Conservation (phyloP, 2,113 vertebrate species). For the Serinus canaria region DNA sequence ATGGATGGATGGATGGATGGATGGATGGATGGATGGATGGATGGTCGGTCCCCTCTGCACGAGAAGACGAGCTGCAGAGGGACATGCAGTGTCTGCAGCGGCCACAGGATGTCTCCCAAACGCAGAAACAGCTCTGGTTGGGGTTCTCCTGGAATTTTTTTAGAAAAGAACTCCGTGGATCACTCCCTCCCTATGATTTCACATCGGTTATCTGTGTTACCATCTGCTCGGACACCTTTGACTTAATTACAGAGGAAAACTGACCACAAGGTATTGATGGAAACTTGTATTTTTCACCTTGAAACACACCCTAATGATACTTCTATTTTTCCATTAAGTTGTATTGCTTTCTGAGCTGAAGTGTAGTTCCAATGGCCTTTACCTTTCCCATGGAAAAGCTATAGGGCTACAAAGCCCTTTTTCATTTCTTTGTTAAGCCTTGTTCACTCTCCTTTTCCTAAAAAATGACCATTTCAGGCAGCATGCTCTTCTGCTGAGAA, state of each 20-base stretch:
- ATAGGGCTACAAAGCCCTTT: background rate
- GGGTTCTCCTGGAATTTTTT: background rate
- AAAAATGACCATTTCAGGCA: background rate
- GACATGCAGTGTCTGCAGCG: background rate
- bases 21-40: background rate
- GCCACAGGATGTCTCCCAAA: conserved; percentile 56
- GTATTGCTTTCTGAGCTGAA: background rate
- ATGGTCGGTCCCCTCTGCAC: background rate
- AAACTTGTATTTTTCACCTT: background rate
- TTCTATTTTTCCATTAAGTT: background rate
- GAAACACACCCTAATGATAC: background rate
- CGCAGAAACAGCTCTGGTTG: background rate
- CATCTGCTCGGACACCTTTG: accelerated
- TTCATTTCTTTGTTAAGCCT: background rate
- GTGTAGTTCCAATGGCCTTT: background rate
- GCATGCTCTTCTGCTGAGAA: background rate
- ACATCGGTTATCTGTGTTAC: accelerated
- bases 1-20: background rate
- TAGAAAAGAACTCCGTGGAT: background rate
- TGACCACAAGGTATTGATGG: background rate
- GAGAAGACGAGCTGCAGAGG: background rate
- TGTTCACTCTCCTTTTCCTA: background rate
- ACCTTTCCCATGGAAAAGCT: background rate
- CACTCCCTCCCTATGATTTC: background rate
- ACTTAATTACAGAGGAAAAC: background rate